Percentiles rank a stretch among this genome's conserved stretches.
Conservation (phyloP, 2,888 invertebrate genomes). For the Sphecodes monilicornis region DNA sequence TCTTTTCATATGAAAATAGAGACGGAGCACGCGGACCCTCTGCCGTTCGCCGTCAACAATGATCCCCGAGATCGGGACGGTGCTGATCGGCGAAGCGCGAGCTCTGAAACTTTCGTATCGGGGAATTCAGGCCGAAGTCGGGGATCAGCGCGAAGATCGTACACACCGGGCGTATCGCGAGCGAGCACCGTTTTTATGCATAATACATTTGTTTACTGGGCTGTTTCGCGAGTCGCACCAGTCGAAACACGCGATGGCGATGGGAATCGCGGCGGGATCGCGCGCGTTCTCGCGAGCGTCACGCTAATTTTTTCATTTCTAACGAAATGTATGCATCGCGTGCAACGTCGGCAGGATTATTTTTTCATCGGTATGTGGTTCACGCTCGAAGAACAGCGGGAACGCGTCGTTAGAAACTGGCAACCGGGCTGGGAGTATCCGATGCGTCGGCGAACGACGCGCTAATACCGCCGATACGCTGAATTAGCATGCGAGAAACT, state of each 20-base stretch:
- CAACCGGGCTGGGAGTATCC: neutral
- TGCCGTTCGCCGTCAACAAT: neutral
- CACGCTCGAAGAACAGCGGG: neutral
- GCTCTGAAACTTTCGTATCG: neutral
- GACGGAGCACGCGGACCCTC: neutral
- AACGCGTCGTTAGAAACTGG: neutral
- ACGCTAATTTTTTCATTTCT: neutral
- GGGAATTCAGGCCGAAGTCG: neutral
- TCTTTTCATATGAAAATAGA: conserved; percentile 73
- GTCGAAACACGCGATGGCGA: neutral
- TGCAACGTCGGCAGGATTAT: neutral
- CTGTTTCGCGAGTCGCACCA: neutral
- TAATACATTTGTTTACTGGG: neutral
- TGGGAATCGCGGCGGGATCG: neutral
- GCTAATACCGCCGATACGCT: neutral
- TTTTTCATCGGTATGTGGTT: neutral
- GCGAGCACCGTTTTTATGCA: neutral
- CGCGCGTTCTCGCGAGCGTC: neutral
- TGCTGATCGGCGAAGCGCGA: neutral
- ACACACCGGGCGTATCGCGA: neutral
- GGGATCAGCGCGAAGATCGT: neutral
- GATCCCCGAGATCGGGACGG: neutral
- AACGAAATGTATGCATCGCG: neutral
- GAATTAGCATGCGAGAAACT: neutral
- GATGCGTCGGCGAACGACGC: neutral